These are phyloP conservation scores for Columba livia DNA, from an alignment of 2,113 vertebrate species.

Conservation along the genomic window DNA sequence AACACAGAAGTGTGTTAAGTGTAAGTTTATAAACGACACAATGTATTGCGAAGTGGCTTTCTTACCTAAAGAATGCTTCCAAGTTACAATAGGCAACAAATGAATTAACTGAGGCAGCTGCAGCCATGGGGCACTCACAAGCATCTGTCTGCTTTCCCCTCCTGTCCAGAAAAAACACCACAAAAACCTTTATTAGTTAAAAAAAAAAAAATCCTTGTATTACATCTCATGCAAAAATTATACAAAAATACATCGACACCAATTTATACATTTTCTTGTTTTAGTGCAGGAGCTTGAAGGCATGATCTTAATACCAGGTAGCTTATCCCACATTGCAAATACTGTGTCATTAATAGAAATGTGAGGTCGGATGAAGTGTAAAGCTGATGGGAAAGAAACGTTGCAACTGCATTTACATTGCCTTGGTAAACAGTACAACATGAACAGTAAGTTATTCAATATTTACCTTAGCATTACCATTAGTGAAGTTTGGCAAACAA, in stretches of 20 bases:
- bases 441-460: background rate
- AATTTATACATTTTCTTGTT: background rate
- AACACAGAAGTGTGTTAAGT: background rate
- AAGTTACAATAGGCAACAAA: constrained; percentile 59
- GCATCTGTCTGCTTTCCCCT: constrained; percentile 72
- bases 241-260: fast-evolving
- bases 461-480: background rate
- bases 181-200: constrained; percentile 23
- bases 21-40: background rate
- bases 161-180: constrained; percentile 52
- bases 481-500: background rate
- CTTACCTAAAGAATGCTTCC: constrained; percentile 72
- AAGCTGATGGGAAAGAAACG: background rate
- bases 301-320: background rate
- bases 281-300: background rate
- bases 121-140: constrained; percentile 72
- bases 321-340: background rate
- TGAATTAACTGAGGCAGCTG: constrained; percentile 57
- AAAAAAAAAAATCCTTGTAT: background rate
- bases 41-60: background rate
- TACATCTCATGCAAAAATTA: background rate
- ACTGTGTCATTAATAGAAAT: background rate
- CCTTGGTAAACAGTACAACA: background rate
- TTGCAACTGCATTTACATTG: background rate
- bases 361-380: background rate